Evolutionary conservation across 2,797 vertebrate species (phyloP).

Genomic region (Helostoma temminkii): DNA sequence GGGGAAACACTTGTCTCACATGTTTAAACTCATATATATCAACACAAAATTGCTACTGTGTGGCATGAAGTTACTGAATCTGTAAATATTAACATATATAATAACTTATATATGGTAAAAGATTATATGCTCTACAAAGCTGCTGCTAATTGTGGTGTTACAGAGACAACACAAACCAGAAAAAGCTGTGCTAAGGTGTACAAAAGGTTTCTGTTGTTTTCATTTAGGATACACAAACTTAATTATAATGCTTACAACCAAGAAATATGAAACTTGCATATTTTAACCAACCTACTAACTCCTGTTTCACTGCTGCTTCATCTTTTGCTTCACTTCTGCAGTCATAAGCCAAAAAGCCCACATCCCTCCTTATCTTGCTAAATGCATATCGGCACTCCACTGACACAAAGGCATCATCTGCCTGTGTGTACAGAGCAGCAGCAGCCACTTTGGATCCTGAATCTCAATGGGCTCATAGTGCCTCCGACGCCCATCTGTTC

Average conservation of each 20-base stretch:
- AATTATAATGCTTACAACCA: conserved; percentile 74
- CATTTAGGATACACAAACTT: conserved; percentile 74
- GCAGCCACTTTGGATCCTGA: conserved; percentile 86
- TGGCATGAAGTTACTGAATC: conserved; percentile 24
- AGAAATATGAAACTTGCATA: conserved; percentile 59
- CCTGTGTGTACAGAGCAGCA: conserved; percentile 83
- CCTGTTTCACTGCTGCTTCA: conserved; percentile 68
- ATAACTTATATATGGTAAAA: conserved; percentile 19
- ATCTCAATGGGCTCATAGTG: conserved; percentile 86
- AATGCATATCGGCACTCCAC: conserved; percentile 80
- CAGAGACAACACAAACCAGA: conserved; percentile 62
- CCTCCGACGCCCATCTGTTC: conserved; percentile 88
- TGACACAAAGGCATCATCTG: conserved; percentile 83
- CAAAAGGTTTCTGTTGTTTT: conserved; percentile 72
- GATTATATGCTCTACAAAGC: conserved; percentile 59
- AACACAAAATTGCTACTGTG: background rate
- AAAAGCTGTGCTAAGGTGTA: conserved; percentile 58
- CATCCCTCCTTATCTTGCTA: conserved; percentile 72
- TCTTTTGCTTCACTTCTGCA: conserved; percentile 68
- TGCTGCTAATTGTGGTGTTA: conserved; percentile 61
- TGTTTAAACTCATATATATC: conserved; percentile 18
- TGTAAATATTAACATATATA: conserved; percentile 23
- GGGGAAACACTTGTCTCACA: too few species aligned
- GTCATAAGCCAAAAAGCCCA: conserved; percentile 70
- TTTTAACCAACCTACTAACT: conserved; percentile 71